Evolutionary conservation across 2,797 vertebrate species (phyloP), one percentile per base, ranked within the genome.

Genomic region (Microctenopoma stevenorrisi): DNA sequence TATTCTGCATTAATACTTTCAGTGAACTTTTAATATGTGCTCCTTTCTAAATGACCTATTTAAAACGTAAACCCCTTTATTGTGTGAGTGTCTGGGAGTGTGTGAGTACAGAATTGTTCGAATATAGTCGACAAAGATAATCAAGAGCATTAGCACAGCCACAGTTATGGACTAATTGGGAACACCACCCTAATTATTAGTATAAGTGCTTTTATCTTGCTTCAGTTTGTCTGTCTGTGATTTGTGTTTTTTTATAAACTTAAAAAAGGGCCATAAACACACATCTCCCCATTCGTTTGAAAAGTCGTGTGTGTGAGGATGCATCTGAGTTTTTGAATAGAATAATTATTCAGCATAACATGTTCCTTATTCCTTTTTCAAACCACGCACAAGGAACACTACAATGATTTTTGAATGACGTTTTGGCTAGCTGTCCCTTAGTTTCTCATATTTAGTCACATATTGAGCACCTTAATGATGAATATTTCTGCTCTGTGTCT

Each of bases 401-500:
- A 12, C n/a, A 38, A 38, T 30, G 9, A 54, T 37, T 7, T 40
- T 47, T 49, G 8, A 18, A 22, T 44, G 5, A 50, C 22, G 16
- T 47, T 1, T 55, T 63, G 38, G 5, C 44, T 10, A 2, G n/a
- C 25, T 12, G 1, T 28, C 3, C 26, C 4, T 44, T 18, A 1
- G 3, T 61, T 5, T 59, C 22, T 53, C 7, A n/a, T 30, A 66
- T 64, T 51, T 42, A 70, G 25, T 37, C 3, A 52, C 33, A 12
- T 52, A 9, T 22, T 30, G 48, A 33, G 28, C 14, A 7, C 14
- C 37, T 3, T 60, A 37, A 40, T 69, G 14, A 79, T 76, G 64
- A 82, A 75, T 47, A 43, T 85, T 38, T 86, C 55, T 88, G 28
- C 65, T 83, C 48, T 88, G 69, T 89, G 49, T 89, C 57, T 82